Percentiles rank a stretch among this genome's conserved stretches.
phyloP scores from a whole-genome alignment of 2,888 invertebrate genomes.

The Cryptophagus acutangulus region DNA sequence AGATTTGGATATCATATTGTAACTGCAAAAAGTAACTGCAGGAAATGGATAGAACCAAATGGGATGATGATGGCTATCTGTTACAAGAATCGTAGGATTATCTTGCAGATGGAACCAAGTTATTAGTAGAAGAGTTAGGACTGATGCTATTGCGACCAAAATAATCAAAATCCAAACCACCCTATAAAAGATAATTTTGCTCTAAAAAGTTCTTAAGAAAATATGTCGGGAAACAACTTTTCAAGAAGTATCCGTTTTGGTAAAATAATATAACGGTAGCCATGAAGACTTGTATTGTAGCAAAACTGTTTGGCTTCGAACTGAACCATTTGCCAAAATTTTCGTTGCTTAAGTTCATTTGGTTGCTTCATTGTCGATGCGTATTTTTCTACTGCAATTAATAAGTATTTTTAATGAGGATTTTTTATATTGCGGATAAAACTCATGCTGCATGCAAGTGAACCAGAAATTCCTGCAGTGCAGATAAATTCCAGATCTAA shows the following conservation, averaged over 20 bases:
- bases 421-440: too few species aligned
- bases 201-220: too few species aligned
- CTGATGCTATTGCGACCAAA: conserved; percentile 51
- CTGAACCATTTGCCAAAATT: conserved; percentile 22
- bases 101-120: conserved; percentile 48
- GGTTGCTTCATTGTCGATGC: too few species aligned
- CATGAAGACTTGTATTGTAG: conserved; percentile 63
- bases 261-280: conserved; percentile 64
- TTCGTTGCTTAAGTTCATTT: too few species aligned
- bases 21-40: conserved; percentile 59
- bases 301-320: conserved; percentile 54
- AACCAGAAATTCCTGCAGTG: too few species aligned
- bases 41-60: conserved; percentile 66
- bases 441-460: too few species aligned
- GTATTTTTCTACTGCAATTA: too few species aligned
- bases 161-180: conserved; percentile 57
- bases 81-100: conserved; percentile 31
- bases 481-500: too few species aligned
- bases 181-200: conserved; percentile 39
- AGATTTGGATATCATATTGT: conserved; percentile 55
- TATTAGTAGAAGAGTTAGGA: conserved; percentile 53
- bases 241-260: conserved; percentile 54
- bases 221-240: too few species aligned
- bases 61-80: conserved; percentile 53
- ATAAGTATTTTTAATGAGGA: too few species aligned